These are phyloP conservation scores for Eulemur mongoz DNA, from an alignment of 2,797 vertebrate species.

Conservation along the genomic window DNA sequence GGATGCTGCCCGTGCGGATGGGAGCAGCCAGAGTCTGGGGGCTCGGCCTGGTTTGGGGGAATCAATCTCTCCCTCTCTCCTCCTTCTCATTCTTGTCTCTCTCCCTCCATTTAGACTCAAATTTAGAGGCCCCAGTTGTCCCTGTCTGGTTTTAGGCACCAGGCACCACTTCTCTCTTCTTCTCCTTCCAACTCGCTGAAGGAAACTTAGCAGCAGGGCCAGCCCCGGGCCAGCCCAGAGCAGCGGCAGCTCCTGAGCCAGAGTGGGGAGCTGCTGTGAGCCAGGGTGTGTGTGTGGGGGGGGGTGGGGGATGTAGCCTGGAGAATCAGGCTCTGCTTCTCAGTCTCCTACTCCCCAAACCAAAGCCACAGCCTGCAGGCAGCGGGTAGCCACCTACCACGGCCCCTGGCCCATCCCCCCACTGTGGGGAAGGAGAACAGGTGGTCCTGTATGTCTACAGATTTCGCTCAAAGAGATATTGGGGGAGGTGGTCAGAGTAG, in stretches of 20 bases:
- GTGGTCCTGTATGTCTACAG: not conserved
- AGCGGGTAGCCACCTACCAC: not conserved
- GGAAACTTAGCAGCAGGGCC: not conserved
- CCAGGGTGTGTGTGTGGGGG: too few species aligned
- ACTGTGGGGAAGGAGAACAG: not conserved
- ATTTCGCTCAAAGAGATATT: not conserved
- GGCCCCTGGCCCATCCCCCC: not conserved
- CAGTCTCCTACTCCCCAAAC: not conserved
- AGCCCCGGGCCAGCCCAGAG: not conserved
- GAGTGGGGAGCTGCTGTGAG: not conserved
- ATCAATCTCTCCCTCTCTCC: too few species aligned
- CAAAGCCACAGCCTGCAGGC: not conserved
- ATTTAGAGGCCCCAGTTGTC: not conserved
- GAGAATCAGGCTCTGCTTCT: not conserved
- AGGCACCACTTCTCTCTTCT: not conserved
- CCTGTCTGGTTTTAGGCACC: not conserved
- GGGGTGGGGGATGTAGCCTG: not conserved
- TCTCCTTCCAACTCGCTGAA: not conserved
- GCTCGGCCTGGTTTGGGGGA: not conserved
- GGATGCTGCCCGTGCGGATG: accelerated
- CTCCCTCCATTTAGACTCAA: not conserved
- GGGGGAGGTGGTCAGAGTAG: not conserved
- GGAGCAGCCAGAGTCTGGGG: not conserved
- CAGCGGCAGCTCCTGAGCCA: not conserved
- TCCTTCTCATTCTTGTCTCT: not conserved